Conservation (phyloP, 2,888 invertebrate species). For the Caradrina clavipalpis region DNA sequence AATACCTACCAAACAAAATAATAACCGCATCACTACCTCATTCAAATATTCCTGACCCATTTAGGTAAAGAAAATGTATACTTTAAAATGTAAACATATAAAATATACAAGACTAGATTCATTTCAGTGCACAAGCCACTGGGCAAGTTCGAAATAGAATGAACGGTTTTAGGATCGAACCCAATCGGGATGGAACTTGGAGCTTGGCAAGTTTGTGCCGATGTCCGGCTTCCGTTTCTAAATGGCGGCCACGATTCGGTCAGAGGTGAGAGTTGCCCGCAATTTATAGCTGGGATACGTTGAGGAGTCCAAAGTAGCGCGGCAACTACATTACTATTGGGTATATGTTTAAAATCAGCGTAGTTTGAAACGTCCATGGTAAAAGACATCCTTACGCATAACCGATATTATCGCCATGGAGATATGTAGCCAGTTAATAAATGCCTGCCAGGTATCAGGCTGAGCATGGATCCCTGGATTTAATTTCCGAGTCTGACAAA, state of each 20-base stretch:
- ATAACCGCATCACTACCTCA: neutral
- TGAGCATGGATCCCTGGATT: too few relatives aligned
- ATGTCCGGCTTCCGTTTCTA: constrained; percentile 74
- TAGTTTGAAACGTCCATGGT: constrained; percentile 9
- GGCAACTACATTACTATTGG: constrained; percentile 32
- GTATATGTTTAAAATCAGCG: neutral
- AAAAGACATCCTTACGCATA: too few relatives aligned
- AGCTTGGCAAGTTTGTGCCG: constrained; percentile 71
- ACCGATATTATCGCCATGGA: too few relatives aligned
- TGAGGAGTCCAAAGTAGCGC: constrained; percentile 38
- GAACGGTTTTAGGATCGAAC: constrained; percentile 70
- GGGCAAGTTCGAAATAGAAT: constrained; percentile 64
- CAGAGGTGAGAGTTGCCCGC: constrained; percentile 59
- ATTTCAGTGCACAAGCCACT: constrained; percentile 15
- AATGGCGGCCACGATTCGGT: constrained; percentile 73
- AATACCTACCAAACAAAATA: neutral
- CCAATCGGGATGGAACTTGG: constrained; percentile 69
- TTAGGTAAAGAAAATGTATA: constrained; percentile 3
- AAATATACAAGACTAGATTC: constrained; percentile 20
- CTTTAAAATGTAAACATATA: constrained; percentile 22
- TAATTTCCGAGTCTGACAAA: too few relatives aligned
- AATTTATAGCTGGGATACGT: constrained; percentile 51
- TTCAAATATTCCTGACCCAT: neutral
- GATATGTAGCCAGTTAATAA: too few relatives aligned
- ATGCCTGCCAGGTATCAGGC: too few relatives aligned